A percentile compares a stretch with the other conserved stretches of the same genome.
phyloP scores from a whole-genome alignment of 2,113 vertebrate species.

The Apus apus region DNA sequence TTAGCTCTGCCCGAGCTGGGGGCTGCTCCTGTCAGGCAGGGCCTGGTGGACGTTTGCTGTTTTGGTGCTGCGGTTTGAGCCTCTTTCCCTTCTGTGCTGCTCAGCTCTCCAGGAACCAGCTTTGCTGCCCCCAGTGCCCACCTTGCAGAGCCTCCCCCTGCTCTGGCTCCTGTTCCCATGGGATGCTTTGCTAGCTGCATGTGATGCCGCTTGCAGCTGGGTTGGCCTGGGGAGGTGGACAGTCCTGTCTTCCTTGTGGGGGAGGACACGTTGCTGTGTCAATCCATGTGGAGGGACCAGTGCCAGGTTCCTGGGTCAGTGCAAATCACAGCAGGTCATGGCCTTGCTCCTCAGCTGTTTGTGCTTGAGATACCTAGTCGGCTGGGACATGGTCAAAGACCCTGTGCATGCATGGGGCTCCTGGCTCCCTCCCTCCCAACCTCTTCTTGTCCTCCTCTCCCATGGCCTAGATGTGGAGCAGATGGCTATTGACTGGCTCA shows the following conservation, averaged over 20 bases:
- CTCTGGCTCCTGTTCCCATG: rapidly evolving
- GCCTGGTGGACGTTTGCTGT: rapidly evolving
- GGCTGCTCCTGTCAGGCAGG: rapidly evolving
- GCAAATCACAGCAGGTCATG: rapidly evolving
- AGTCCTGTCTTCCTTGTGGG: rapidly evolving
- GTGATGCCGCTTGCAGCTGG: not conserved
- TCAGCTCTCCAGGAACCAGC: not conserved
- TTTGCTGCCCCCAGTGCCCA: not conserved
- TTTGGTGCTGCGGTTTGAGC: rapidly evolving
- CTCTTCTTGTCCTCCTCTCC: not conserved
- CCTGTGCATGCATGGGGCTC: rapidly evolving
- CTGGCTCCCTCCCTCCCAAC: not conserved
- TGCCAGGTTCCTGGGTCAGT: rapidly evolving
- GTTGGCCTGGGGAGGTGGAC: not conserved
- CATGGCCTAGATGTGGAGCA: conserved; percentile 88
- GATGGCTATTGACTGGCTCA: conserved; percentile 99
- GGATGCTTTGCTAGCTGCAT: not conserved
- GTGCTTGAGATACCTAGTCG: not conserved
- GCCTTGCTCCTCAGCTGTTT: rapidly evolving
- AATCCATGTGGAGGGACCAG: rapidly evolving
- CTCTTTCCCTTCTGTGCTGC: not conserved
- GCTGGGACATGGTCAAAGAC: not conserved
- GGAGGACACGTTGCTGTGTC: not conserved
- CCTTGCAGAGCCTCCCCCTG: not conserved
- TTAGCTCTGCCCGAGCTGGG: not conserved